These are phyloP conservation scores for Chaenogobius annularis DNA, from an alignment of 2,113 vertebrate genomes.

Conservation along the genomic window DNA sequence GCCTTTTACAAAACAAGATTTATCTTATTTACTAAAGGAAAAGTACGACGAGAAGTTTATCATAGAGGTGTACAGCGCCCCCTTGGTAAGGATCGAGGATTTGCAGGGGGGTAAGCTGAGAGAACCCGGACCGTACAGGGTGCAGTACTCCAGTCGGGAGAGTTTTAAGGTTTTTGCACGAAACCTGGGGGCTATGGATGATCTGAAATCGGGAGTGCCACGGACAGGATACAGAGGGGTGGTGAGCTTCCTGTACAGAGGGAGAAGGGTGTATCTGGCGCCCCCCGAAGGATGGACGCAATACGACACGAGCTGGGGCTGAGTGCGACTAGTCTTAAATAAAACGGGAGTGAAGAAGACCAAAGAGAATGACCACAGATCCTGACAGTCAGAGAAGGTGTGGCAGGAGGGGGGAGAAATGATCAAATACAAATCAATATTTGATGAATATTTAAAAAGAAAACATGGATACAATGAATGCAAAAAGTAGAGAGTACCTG, in stretches of 20 bases:
- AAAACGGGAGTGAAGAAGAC: slow-evolving; percentile 58
- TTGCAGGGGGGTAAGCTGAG: slow-evolving; percentile 74
- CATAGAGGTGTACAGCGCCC: slow-evolving; percentile 77
- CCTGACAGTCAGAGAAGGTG: background rate
- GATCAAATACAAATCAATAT: no score
- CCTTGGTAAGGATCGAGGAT: slow-evolving; percentile 79
- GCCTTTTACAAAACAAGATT: slow-evolving; percentile 86
- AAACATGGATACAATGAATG: no score
- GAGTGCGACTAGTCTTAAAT: slow-evolving; percentile 35
- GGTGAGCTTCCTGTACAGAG: slow-evolving; percentile 85
- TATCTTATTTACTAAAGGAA: slow-evolving; percentile 84
- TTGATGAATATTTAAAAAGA: no score
- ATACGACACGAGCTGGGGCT: slow-evolving; percentile 91
- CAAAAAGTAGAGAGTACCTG: no score
- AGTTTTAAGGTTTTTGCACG: slow-evolving; percentile 91
- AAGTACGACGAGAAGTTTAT: slow-evolving; percentile 80
- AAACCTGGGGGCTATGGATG: slow-evolving; percentile 91
- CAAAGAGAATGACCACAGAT: slow-evolving; percentile 67
- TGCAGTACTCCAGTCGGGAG: slow-evolving; percentile 88
- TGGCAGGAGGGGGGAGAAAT: background rate
- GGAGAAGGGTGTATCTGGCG: slow-evolving; percentile 86
- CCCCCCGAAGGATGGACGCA: slow-evolving; percentile 87
- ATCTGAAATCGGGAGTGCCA: slow-evolving; percentile 93
- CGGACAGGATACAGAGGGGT: slow-evolving; percentile 91
- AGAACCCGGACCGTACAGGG: slow-evolving; percentile 78